Evolutionary conservation across 2,797 vertebrate species (phyloP).

Genomic region (Chiroxiphia lanceolata): DNA sequence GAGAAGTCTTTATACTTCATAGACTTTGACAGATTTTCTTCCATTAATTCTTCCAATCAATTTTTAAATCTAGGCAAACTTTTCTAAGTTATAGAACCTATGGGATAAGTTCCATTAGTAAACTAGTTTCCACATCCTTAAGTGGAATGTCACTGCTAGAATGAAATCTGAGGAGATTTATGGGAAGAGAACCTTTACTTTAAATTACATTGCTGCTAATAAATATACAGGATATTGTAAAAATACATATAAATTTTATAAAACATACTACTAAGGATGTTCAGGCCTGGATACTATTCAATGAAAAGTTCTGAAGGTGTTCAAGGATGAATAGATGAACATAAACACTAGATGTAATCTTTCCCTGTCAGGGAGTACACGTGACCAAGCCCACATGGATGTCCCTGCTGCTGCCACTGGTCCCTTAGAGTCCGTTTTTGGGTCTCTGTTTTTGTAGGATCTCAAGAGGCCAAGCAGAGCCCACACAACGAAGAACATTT

Average conservation of each 20-base stretch:
- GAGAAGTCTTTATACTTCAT: background rate
- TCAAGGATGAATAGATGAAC: background rate
- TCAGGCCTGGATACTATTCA: background rate
- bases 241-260: background rate
- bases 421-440: background rate
- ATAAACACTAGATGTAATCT: background rate
- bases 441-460: background rate
- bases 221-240: background rate
- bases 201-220: background rate
- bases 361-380: background rate
- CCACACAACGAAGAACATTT: background rate
- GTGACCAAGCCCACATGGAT: background rate
- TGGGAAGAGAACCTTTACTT: background rate
- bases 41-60: background rate
- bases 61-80: background rate
- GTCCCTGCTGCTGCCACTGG: background rate
- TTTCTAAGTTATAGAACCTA: background rate
- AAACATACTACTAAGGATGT: background rate
- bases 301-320: background rate
- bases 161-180: background rate
- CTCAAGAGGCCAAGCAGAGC: accelerated
- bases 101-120: background rate
- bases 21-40: background rate
- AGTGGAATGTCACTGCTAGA: background rate
- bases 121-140: background rate